These are phyloP conservation scores for Pelochelys cantorii DNA, from an alignment of 2,797 vertebrate species.

Conservation along the genomic window DNA sequence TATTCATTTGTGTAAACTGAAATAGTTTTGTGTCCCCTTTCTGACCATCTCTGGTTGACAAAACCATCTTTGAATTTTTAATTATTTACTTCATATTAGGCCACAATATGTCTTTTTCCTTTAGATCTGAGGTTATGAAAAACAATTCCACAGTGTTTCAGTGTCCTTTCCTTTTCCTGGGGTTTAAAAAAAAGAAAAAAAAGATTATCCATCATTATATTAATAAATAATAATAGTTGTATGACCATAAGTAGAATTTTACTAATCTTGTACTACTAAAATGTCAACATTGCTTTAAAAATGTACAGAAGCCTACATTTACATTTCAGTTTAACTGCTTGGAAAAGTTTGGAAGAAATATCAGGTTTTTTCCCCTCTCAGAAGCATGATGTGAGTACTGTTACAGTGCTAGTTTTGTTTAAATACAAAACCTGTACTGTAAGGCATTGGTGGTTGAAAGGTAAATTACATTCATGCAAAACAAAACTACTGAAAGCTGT, in stretches of 20 bases:
- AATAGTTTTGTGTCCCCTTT: neutral
- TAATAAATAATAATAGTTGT: constrained; percentile 41
- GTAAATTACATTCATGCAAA: constrained; percentile 79
- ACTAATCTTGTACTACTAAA: constrained; percentile 48
- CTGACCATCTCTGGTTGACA: neutral
- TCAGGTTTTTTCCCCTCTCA: constrained; percentile 2
- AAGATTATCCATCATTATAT: neutral
- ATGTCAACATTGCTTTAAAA: constrained; percentile 59
- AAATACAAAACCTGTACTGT: constrained; percentile 80
- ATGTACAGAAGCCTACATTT: constrained; percentile 70
- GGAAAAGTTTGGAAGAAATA: constrained; percentile 79
- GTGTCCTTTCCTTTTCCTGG: constrained; percentile 16
- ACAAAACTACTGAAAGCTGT: constrained; percentile 79
- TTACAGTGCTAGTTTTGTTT: constrained; percentile 82
- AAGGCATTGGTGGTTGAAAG: constrained; percentile 74
- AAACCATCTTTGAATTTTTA: neutral
- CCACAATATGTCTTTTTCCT: constrained; percentile 50
- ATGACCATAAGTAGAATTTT: constrained; percentile 61
- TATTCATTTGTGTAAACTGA: neutral
- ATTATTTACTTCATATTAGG: constrained; percentile 59
- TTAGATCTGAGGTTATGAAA: constrained; percentile 55
- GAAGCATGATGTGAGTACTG: constrained; percentile 75
- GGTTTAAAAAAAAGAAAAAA: constrained; percentile 45
- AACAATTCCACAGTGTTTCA: constrained; percentile 23
- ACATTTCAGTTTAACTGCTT: constrained; percentile 69